A percentile compares a stretch with the other conserved stretches of the same genome.
Conservation (phyloP, 2,888 invertebrate species). For the Spisula subtruncata region DNA sequence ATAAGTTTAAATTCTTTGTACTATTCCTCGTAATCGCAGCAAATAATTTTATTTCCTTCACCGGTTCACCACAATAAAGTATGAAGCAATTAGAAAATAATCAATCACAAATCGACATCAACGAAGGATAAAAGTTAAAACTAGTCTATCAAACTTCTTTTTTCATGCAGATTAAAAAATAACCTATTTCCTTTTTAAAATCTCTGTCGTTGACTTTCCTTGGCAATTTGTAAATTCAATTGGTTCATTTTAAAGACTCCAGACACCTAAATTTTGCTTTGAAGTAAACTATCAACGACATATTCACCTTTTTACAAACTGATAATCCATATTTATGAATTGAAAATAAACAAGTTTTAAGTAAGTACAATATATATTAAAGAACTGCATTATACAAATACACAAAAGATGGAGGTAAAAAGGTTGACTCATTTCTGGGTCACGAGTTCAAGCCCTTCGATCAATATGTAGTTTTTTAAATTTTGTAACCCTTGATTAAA, state of each 20-base stretch:
- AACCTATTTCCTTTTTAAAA: not conserved
- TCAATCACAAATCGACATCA: not conserved
- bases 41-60: not conserved
- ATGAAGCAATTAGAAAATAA: conserved; percentile 13
- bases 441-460: too few relatives aligned
- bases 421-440: too few relatives aligned
- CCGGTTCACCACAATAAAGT: not conserved
- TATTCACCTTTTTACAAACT: not conserved
- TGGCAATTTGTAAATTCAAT: not conserved
- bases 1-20: too few relatives aligned
- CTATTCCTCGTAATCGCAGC: not conserved
- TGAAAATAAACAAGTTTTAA: not conserved
- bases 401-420: too few relatives aligned
- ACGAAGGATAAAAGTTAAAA: conserved; percentile 15
- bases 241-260: not conserved
- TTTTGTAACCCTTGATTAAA: too few relatives aligned
- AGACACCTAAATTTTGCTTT: not conserved
- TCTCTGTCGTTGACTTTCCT: not conserved
- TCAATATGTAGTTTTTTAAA: too few relatives aligned
- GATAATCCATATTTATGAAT: not conserved
- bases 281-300: not conserved
- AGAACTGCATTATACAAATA: too few relatives aligned
- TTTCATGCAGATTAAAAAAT: not conserved
- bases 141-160: not conserved
- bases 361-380: too few relatives aligned